phyloP scores from a whole-genome alignment of 2,888 invertebrate genomes.

The Nomada fabriciana region DNA sequence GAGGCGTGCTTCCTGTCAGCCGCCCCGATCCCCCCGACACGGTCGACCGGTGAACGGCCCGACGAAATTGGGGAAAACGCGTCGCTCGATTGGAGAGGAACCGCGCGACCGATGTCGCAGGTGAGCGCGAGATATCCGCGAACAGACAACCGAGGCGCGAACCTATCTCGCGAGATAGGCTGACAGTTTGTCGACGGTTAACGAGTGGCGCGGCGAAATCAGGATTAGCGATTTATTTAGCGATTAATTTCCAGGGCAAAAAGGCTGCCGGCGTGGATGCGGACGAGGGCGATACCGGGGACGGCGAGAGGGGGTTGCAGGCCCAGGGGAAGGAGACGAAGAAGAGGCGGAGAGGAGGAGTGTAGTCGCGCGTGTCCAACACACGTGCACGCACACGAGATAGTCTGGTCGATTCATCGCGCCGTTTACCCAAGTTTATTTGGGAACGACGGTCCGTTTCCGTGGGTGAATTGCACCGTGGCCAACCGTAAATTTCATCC shows the following conservation, averaged over 20 bases:
- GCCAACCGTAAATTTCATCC: constrained; percentile 73
- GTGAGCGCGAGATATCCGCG: constrained; percentile 1
- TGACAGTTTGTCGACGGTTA: constrained; percentile 26
- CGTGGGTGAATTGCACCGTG: constrained; percentile 75
- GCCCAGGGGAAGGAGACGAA: not conserved
- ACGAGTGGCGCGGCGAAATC: constrained; percentile 11
- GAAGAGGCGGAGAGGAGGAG: not conserved
- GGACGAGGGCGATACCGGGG: not conserved
- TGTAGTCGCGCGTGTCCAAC: constrained; percentile 61
- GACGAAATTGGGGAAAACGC: not conserved
- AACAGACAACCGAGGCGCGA: not conserved
- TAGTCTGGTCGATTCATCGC: constrained; percentile 63
- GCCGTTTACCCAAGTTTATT: constrained; percentile 74
- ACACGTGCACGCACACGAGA: constrained; percentile 45
- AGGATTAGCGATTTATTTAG: constrained; percentile 44
- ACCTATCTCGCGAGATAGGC: not conserved
- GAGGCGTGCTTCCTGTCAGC: not conserved
- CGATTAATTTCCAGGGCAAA: constrained; percentile 10
- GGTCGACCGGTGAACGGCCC: not conserved
- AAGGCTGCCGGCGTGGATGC: not conserved
- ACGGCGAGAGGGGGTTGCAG: not conserved
- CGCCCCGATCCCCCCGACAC: not conserved
- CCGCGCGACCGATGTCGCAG: not conserved
- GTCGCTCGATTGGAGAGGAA: not conserved
- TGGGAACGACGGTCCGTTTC: constrained; percentile 74